Evolutionary conservation across 2,888 invertebrate species (phyloP), one percentile per base, ranked within the genome.

Genomic region (Drosophila atroscutellata): DNA sequence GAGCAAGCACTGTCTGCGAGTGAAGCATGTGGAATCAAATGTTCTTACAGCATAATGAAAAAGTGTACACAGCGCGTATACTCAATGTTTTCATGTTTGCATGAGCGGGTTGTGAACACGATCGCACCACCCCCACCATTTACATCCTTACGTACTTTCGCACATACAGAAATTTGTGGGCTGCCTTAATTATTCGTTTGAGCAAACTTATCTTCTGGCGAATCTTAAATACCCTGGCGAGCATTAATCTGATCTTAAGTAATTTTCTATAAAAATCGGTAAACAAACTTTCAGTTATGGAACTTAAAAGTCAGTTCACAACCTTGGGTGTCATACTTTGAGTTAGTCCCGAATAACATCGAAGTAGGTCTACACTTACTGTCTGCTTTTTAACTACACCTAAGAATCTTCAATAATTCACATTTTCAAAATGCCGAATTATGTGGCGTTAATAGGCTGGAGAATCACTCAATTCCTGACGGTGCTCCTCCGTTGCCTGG

Each of bases 11-110:
- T 47, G 28, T 18, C 15, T 24, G 49, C 18, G 59, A 51, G 36
- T 34, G 32, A 55, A 68, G 73, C 62, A 73, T 42, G 49, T 51
- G 49, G 36, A 71, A 75, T 71, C 58, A 66, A 66, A 62, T 72
- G 55, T 59, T 63, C 51, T 66, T 52, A 49, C 56, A 59, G 47
- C 51, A 60, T 56, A 34, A 49, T 67, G 34, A 63, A 60, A 58
- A 66, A 26, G 26, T 64, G 26, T 57, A 57, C 51, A 60, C 66
- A 54, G 28, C 37, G 45, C 72, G 62, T 75, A 60, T 72, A 71
- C 58, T 36, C 32, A 75, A 63, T 56, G 47, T 39, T 20, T 54
- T 24, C 15, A 34, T 49, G 26, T 36, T 15, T 26, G 26, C 42
- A 32, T 34, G 26, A 49, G n/a, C 30, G 30, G 28, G 15, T 39